Evolutionary conservation across 2,888 invertebrate genomes (phyloP).

Genomic region (Trissoscelio sp.): DNA sequence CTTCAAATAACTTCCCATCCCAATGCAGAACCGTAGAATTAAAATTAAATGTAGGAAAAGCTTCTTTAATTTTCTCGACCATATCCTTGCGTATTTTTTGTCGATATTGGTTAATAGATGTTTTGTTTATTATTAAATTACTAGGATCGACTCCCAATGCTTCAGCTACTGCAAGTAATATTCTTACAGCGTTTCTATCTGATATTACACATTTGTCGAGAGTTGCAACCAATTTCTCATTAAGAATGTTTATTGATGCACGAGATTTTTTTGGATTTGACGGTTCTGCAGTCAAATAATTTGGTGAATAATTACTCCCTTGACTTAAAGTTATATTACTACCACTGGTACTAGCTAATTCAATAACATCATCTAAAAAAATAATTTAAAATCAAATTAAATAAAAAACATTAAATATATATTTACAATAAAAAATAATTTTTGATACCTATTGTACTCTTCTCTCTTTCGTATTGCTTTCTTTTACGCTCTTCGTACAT

Average conservation of each 20-base stretch:
- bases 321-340: neutral
- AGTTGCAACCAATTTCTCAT: slow-evolving; percentile 61
- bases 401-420: neutral
- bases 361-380: neutral
- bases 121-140: slow-evolving; percentile 48
- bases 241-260: slow-evolving; percentile 40
- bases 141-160: slow-evolving; percentile 43
- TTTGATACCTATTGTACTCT: neutral
- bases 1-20: no score
- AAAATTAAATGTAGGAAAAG: neutral
- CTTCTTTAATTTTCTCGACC: slow-evolving; percentile 20
- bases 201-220: slow-evolving; percentile 62
- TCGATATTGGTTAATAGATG: slow-evolving; percentile 50
- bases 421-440: neutral
- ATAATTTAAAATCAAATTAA: neutral
- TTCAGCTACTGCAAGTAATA: slow-evolving; percentile 50
- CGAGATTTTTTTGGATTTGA: slow-evolving; percentile 37
- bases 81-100: slow-evolving; percentile 41
- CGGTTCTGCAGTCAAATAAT: neutral
- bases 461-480: neutral
- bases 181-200: slow-evolving; percentile 53
- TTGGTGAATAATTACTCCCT: neutral
- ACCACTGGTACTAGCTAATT: neutral
- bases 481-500: neutral
- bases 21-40: slow-evolving; percentile 17